Evolutionary conservation across 53 echinoderm and acorn worm genomes (phyloP).

Genomic region (Glandiceps talaboti): DNA sequence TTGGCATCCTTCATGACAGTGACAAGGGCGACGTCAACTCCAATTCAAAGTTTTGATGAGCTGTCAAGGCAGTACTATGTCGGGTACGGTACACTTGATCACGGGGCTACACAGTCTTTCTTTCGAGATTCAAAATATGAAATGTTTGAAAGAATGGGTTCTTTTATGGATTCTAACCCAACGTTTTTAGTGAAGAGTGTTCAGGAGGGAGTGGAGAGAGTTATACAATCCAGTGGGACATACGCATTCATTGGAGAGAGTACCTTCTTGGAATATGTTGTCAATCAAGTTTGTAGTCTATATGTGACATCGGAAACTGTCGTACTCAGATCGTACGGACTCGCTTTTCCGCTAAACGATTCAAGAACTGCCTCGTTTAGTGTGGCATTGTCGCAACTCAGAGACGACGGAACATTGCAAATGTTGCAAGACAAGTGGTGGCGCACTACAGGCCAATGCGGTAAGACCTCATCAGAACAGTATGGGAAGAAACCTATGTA

Average conservation of each 20-base stretch:
- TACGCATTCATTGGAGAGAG: constrained; percentile 93
- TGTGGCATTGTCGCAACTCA: constrained; percentile 73
- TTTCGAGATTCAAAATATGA: constrained; percentile 76
- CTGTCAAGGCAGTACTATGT: constrained; percentile 70
- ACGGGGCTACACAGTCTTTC: constrained; percentile 77
- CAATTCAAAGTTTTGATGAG: constrained; percentile 43
- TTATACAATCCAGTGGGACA: constrained; percentile 52
- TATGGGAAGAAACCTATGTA: constrained; percentile 62
- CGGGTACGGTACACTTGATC: constrained; percentile 66
- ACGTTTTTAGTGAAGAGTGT: constrained; percentile 41
- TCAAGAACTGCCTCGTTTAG: constrained; percentile 67
- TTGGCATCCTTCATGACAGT: constrained; percentile 82
- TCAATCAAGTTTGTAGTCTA: constrained; percentile 73
- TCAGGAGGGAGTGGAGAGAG: constrained; percentile 44
- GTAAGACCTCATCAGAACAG: constrained; percentile 1
- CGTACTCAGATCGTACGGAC: constrained; percentile 73
- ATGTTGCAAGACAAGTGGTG: constrained; percentile 91
- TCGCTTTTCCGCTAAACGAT: constrained; percentile 78
- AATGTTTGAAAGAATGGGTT: constrained; percentile 83
- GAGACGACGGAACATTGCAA: constrained; percentile 85
- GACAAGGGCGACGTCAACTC: constrained; percentile 73
- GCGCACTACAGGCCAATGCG: neutral
- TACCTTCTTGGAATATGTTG: constrained; percentile 49
- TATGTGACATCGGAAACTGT: constrained; percentile 66
- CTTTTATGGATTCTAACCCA: constrained; percentile 71